These are phyloP conservation scores for Syngnathus scovelli DNA, from an alignment of 2,113 vertebrate genomes.

Conservation along the genomic window DNA sequence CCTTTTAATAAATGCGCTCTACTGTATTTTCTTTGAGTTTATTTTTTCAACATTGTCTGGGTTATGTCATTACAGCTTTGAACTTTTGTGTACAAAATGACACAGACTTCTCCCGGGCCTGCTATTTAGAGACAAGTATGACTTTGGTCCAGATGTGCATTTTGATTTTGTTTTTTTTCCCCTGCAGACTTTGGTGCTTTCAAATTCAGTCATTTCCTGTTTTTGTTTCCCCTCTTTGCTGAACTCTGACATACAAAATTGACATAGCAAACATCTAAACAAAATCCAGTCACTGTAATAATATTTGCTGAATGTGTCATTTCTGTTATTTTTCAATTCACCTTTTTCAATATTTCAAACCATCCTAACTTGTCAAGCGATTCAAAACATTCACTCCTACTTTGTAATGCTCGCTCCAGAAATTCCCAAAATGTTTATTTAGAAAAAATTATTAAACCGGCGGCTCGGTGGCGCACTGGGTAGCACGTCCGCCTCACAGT, in stretches of 20 bases:
- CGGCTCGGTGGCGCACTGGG: too few species aligned
- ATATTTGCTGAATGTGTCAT: too few species aligned
- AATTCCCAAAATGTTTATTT: neutral
- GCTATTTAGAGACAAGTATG: neutral
- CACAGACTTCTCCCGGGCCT: neutral
- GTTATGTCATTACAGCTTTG: slow-evolving; percentile 4
- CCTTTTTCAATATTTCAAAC: neutral
- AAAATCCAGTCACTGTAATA: neutral
- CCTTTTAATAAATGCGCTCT: slow-evolving; percentile 26
- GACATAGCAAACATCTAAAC: neutral
- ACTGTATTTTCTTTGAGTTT: slow-evolving; percentile 6
- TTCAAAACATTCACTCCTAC: too few species aligned
- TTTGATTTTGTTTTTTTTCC: slow-evolving; percentile 12
- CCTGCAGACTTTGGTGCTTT: slow-evolving; percentile 19
- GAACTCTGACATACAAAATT: slow-evolving; percentile 7
- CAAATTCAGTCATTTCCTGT: slow-evolving; percentile 40
- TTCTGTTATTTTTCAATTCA: neutral
- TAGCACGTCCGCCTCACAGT: too few species aligned
- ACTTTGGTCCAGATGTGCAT: slow-evolving; percentile 30
- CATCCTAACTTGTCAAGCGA: too few species aligned
- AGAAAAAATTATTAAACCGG: too few species aligned
- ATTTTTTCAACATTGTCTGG: slow-evolving; percentile 1
- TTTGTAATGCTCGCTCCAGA: too few species aligned
- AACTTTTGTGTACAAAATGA: slow-evolving; percentile 7
- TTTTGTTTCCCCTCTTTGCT: slow-evolving; percentile 3